Conservation (phyloP, 2,797 vertebrate species). For the Protonibea diacanthus region DNA sequence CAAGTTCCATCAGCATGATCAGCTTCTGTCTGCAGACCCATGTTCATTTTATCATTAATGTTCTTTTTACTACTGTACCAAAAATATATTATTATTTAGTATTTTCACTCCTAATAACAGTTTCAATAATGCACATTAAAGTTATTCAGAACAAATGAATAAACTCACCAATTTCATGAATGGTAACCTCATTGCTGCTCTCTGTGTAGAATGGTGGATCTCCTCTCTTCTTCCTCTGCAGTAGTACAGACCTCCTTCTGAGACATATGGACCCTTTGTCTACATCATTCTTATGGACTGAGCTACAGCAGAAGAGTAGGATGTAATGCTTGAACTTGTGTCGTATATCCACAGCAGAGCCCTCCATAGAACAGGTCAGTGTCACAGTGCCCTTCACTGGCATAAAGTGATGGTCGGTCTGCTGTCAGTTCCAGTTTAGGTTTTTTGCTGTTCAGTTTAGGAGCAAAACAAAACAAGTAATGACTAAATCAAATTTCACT, state of each 20-base stretch:
- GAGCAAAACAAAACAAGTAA: background rate
- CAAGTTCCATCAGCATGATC: too few relatives aligned
- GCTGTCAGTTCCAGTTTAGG: background rate
- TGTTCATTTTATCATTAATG: too few relatives aligned
- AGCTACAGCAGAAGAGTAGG: too few relatives aligned
- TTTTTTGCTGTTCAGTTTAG: background rate
- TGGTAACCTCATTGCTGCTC: background rate
- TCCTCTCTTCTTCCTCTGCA: constrained; percentile 14
- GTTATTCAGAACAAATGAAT: background rate
- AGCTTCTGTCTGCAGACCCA: too few relatives aligned
- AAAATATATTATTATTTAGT: too few relatives aligned
- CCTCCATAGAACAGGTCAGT: background rate
- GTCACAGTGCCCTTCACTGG: constrained; percentile 3
- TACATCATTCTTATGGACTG: too few relatives aligned
- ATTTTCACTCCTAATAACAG: too few relatives aligned
- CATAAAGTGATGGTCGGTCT: background rate
- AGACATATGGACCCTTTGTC: too few relatives aligned
- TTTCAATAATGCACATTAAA: background rate
- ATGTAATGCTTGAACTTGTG: background rate
- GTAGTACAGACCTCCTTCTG: background rate
- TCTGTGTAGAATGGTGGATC: background rate
- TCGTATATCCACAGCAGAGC: background rate
- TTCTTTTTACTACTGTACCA: too few relatives aligned
- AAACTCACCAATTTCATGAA: too few relatives aligned
- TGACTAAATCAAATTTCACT: too few relatives aligned